These are phyloP conservation scores for Taeniopygia guttata DNA, from an alignment of 2,797 vertebrate genomes.

Conservation along the genomic window DNA sequence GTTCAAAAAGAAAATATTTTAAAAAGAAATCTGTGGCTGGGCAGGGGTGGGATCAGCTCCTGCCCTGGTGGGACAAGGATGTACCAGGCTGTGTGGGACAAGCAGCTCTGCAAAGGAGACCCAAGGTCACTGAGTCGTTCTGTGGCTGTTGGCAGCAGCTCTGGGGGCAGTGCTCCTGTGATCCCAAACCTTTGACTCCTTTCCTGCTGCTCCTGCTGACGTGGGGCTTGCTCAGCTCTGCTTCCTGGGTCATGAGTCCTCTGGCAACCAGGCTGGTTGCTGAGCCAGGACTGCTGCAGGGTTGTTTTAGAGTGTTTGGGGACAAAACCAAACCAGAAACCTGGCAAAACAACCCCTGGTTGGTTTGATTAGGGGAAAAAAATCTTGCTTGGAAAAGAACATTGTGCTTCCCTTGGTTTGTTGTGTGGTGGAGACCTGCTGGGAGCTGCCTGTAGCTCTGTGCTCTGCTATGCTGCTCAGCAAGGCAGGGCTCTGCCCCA, in stretches of 20 bases:
- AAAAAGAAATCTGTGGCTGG: background rate
- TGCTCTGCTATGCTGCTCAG: background rate
- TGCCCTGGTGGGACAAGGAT: rapidly evolving
- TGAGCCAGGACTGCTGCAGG: background rate
- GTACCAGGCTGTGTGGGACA: background rate
- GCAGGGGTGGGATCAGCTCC: background rate
- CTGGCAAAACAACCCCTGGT: background rate
- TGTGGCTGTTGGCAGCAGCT: conserved; percentile 25
- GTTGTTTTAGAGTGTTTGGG: background rate
- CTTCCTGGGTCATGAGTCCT: background rate
- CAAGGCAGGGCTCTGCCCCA: background rate
- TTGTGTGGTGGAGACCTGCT: background rate
- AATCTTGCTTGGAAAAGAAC: background rate
- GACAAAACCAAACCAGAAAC: background rate
- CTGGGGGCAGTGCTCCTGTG: background rate
- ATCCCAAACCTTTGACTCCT: background rate
- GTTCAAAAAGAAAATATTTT: background rate
- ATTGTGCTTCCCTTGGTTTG: background rate
- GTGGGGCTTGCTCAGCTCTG: background rate
- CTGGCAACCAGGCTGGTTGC: background rate
- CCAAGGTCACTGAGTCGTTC: background rate
- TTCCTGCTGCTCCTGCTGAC: conserved; percentile 24
- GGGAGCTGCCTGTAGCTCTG: background rate
- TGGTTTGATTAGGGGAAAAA: background rate
- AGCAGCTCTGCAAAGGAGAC: background rate